phyloP scores from a whole-genome alignment of 2,113 vertebrate genomes.

The Rhinichthys klamathensis region DNA sequence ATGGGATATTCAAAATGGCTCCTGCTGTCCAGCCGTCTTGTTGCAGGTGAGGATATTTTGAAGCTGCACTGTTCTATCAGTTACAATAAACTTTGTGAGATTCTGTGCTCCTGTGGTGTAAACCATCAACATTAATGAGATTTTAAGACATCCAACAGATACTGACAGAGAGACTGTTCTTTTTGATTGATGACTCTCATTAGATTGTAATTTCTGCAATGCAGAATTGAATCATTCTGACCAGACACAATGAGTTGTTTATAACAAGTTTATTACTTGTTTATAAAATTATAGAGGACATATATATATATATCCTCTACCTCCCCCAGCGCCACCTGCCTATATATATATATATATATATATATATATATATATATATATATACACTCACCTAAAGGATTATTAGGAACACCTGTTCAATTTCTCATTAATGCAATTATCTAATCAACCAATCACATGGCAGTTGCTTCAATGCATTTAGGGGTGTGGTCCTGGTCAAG shows the following conservation, averaged over 20 bases:
- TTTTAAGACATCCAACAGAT: conserved; percentile 20
- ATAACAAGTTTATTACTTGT: too few relatives aligned
- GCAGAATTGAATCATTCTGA: not conserved
- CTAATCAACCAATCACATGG: too few relatives aligned
- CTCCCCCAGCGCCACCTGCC: too few relatives aligned
- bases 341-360: too few relatives aligned
- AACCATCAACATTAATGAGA: conserved; percentile 12
- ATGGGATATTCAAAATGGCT: conserved; percentile 84
- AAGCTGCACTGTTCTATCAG: not conserved
- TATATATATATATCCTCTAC: too few relatives aligned
- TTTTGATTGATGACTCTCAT: not conserved
- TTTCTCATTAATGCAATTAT: too few relatives aligned
- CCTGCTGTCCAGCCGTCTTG: conserved; percentile 79
- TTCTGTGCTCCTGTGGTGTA: conserved; percentile 7
- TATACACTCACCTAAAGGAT: too few relatives aligned
- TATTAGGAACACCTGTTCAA: too few relatives aligned
- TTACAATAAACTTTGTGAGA: not conserved
- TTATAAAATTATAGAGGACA: too few relatives aligned
- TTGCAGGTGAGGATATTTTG: conserved; percentile 74
- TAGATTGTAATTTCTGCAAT: conserved; percentile 12
- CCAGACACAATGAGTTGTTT: not conserved
- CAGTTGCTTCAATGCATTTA: too few relatives aligned
- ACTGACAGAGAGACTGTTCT: not conserved
- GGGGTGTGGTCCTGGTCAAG: too few relatives aligned
- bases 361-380: too few relatives aligned